Evolutionary conservation across 1,140 invertebrate species (phyloP).

Genomic region (Papilio aristodemus): DNA sequence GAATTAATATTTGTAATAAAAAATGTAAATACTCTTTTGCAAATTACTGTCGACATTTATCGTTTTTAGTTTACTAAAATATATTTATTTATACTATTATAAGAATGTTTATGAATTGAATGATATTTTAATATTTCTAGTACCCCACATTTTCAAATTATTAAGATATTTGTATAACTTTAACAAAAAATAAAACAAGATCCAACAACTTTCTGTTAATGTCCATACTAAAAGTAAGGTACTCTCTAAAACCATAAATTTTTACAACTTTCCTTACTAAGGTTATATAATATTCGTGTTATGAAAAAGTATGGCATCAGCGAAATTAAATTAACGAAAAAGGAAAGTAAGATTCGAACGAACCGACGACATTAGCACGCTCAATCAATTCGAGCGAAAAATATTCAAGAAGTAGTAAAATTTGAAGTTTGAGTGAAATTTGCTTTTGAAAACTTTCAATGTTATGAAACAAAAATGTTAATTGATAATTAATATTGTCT

Average conservation of each 20-base stretch:
- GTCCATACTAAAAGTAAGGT: conserved; percentile 39
- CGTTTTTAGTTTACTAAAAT: too few species aligned
- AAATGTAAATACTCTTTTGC: too few species aligned
- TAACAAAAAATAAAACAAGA: conserved; percentile 27
- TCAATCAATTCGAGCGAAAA: conserved; percentile 21
- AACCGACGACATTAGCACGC: conserved; percentile 30
- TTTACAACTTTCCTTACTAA: conserved; percentile 42
- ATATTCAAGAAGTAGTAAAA: neutral
- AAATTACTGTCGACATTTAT: too few species aligned
- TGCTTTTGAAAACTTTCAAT: neutral
- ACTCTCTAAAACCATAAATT: conserved; percentile 45
- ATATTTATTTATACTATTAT: too few species aligned
- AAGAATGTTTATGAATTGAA: too few species aligned
- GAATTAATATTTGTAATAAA: too few species aligned
- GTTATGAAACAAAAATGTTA: neutral
- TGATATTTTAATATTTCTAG: neutral
- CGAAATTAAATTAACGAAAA: conserved; percentile 33
- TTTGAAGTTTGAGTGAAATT: conserved; percentile 6
- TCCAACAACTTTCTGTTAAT: conserved; percentile 47
- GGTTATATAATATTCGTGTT: conserved; percentile 39
- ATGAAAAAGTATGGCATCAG: conserved; percentile 37
- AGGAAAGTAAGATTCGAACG: conserved; percentile 32
- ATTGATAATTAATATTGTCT: neutral
- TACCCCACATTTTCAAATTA: neutral
- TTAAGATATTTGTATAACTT: neutral